Evolutionary conservation across 2,113 vertebrate genomes (phyloP).

Genomic region (Silurus glanis): DNA sequence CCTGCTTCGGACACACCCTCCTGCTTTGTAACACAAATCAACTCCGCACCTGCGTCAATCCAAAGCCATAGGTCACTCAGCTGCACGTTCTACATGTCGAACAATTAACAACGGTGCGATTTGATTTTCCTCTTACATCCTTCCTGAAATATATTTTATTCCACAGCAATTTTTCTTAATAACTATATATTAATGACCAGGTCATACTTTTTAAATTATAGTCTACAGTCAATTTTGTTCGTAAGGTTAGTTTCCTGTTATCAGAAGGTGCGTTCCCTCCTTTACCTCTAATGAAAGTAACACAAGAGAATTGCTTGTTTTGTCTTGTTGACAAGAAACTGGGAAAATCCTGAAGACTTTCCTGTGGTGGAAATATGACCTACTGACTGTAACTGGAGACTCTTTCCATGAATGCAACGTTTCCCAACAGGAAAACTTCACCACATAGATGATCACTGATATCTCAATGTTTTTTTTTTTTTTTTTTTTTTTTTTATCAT

Average conservation of each 20-base stretch:
- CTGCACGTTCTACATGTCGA: not conserved
- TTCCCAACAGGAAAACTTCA: not conserved
- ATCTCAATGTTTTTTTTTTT: no score
- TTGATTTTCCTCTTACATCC: not conserved
- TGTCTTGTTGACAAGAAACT: not conserved
- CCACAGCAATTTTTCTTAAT: not conserved
- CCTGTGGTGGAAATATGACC: not conserved
- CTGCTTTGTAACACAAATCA: conserved; percentile 51
- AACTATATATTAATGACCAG: not conserved
- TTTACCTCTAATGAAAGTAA: no score
- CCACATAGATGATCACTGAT: not conserved
- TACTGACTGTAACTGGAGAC: not conserved
- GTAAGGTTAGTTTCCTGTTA: not conserved
- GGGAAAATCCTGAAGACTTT: not conserved
- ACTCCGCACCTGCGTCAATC: conserved; percentile 50
- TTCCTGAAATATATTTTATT: not conserved
- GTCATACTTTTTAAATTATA: not conserved
- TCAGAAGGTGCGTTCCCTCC: not conserved
- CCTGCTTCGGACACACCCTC: conserved; percentile 50
- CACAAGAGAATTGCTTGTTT: no score
- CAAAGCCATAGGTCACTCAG: not conserved
- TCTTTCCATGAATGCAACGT: not conserved
- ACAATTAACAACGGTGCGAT: not conserved
- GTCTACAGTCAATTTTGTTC: not conserved
- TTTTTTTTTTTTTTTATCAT: no score